A percentile compares a stretch with the other conserved stretches of the same genome.
These are phyloP conservation scores for Drosophila sp. DNA, from an alignment of 1,140 invertebrate species.

Conservation along the genomic window DNA sequence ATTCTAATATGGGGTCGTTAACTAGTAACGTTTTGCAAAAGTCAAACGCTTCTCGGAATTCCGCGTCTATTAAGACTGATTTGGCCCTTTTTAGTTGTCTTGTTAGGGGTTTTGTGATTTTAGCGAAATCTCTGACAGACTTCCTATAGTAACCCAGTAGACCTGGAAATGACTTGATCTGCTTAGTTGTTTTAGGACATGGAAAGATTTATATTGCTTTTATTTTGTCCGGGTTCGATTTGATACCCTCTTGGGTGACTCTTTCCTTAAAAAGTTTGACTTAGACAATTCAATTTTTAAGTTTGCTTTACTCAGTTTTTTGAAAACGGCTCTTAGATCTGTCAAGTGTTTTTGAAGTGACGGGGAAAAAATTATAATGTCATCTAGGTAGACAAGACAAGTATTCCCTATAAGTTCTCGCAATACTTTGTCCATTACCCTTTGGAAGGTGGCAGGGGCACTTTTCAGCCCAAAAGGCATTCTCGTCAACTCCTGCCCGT, in stretches of 20 bases:
- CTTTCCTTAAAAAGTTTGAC: background rate
- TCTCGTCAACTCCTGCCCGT: background rate
- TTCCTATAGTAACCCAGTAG: background rate
- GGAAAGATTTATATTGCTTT: background rate
- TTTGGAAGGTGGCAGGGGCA: too few relatives aligned
- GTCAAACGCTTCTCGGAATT: conserved; percentile 9
- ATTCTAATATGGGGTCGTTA: conserved; percentile 12
- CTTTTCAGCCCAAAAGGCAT: background rate
- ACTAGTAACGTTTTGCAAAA: conserved; percentile 11
- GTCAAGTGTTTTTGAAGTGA: conserved; percentile 6
- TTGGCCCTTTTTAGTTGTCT: background rate
- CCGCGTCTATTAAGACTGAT: background rate
- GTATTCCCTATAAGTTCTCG: conserved; percentile 1
- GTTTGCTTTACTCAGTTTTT: background rate
- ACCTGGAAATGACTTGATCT: background rate
- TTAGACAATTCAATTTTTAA: background rate
- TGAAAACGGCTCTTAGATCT: background rate
- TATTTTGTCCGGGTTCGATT: conserved; percentile 6
- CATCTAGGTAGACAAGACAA: background rate
- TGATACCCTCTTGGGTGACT: conserved; percentile 8
- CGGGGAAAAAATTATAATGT: background rate
- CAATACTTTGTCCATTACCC: background rate
- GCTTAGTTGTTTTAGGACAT: background rate
- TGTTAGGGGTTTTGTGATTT: background rate
- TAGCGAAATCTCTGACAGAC: conserved; percentile 4